Conservation (phyloP, 2,888 invertebrate genomes). For the Drosophila acutilabella region DNA sequence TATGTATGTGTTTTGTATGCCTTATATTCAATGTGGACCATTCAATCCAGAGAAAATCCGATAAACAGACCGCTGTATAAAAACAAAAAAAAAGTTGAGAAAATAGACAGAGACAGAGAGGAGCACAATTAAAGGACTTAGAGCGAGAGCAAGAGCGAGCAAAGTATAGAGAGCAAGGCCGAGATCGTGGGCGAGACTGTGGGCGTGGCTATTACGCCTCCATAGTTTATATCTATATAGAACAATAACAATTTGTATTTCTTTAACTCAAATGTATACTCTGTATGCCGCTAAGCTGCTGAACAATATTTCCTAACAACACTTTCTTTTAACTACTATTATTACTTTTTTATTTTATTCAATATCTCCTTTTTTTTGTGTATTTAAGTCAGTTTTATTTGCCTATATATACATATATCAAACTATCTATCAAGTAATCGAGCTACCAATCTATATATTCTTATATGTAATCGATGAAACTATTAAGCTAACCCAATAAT, state of each 20-base stretch:
- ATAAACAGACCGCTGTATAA: conserved; percentile 17
- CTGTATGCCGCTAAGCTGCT: conserved; percentile 35
- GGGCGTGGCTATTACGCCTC: conserved; percentile 12
- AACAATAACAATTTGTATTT: conserved; percentile 28
- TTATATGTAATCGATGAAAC: conserved; percentile 11
- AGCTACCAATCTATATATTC: conserved; percentile 10
- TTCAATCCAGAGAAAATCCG: conserved; percentile 29
- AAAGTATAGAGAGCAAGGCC: neutral
- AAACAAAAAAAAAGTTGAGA: neutral
- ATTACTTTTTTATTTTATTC: neutral
- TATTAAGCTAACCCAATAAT: conserved; percentile 6
- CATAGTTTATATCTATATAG: conserved; percentile 25
- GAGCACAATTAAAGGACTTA: conserved; percentile 2
- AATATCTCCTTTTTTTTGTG: conserved; percentile 9
- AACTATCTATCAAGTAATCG: conserved; percentile 5
- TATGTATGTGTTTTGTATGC: conserved; percentile 57
- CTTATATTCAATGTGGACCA: conserved; percentile 54
- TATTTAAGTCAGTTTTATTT: conserved; percentile 16
- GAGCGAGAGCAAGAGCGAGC: conserved; percentile 19
- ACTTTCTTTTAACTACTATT: neutral
- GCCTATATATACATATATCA: conserved; percentile 2
- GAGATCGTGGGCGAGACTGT: neutral
- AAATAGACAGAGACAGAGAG: neutral
- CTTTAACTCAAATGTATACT: conserved; percentile 28
- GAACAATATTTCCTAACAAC: conserved; percentile 21